A percentile compares a stretch with the other conserved stretches of the same genome.
These are phyloP conservation scores for Ellobius talpinus DNA, from an alignment of 2,113 vertebrate species.

Conservation along the genomic window DNA sequence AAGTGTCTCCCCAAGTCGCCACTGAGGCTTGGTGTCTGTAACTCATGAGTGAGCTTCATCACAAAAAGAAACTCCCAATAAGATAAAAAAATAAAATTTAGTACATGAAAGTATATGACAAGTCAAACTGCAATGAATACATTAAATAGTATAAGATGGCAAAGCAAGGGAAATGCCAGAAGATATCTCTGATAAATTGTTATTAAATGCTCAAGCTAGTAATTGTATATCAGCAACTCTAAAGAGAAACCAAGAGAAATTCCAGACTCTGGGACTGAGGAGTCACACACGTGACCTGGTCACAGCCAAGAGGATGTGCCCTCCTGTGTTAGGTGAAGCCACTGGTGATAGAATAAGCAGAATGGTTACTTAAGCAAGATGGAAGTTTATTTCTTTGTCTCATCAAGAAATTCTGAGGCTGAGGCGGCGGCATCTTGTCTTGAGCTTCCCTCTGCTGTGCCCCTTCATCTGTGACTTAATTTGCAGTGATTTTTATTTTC, in stretches of 20 bases:
- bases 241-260: background rate
- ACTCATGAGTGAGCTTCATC: background rate
- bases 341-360: background rate
- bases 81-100: background rate
- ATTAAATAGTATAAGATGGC: conserved; percentile 30
- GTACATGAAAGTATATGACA: background rate
- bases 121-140: conserved; percentile 33
- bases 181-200: conserved; percentile 8
- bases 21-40: conserved; percentile 4
- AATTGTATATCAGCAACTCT: background rate
- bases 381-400: background rate
- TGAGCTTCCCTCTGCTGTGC: background rate
- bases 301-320: background rate
- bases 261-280: background rate
- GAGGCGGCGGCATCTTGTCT: background rate
- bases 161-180: conserved; percentile 9
- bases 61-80: background rate
- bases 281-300: background rate
- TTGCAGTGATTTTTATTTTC: background rate
- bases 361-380: background rate
- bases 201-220: conserved; percentile 2
- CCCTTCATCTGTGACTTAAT: background rate
- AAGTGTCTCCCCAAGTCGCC: background rate
- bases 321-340: background rate
- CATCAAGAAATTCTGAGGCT: background rate